Percentiles rank a stretch among this genome's conserved stretches.
phyloP scores from a whole-genome alignment of 1,140 invertebrate species.

The Aricia agestis region DNA sequence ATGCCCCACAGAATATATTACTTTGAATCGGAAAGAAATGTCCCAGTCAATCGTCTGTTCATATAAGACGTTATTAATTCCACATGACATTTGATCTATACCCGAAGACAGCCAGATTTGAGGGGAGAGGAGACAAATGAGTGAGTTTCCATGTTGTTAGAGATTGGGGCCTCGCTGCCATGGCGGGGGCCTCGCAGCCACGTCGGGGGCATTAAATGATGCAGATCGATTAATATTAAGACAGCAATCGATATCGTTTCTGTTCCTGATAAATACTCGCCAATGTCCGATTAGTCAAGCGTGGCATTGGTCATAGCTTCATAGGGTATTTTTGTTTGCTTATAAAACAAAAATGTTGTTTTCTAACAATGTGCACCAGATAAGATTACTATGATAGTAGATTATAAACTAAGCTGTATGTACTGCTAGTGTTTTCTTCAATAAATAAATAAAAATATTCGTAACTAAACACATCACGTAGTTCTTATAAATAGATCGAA shows the following conservation, averaged over 20 bases:
- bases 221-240: conserved; percentile 23
- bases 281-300: not conserved
- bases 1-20: not conserved
- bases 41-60: conserved; percentile 4
- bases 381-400: no score
- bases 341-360: no score
- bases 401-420: no score
- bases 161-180: conserved; percentile 30
- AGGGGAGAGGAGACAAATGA: conserved; percentile 64
- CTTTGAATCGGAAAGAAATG: conserved; percentile 3
- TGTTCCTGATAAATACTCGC: not conserved
- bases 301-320: not conserved
- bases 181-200: conserved; percentile 34
- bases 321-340: no score
- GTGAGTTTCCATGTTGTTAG: conserved; percentile 56
- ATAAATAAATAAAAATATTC: no score
- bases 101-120: conserved; percentile 41
- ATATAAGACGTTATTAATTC: conserved; percentile 45
- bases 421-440: no score
- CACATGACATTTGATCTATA: conserved; percentile 63
- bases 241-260: not conserved
- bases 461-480: no score
- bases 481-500: no score
- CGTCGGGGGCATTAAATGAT: conserved; percentile 36
- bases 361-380: no score